Evolutionary conservation across 2,113 vertebrate genomes (phyloP).

Genomic region (Megaceryle maxima): DNA sequence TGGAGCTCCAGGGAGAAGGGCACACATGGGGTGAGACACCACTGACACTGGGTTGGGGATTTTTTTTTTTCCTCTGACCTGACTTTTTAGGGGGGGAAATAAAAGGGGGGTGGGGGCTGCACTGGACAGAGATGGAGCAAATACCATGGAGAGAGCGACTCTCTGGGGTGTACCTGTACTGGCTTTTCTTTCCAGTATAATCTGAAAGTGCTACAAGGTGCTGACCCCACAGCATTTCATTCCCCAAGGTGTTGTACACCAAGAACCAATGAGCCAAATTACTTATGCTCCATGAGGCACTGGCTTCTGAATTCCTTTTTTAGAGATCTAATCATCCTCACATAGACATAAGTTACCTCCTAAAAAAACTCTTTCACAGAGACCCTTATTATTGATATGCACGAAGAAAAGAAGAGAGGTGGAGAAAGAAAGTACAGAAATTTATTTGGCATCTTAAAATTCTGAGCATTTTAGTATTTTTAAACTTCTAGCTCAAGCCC

Average conservation of each 20-base stretch:
- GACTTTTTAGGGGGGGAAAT: too few relatives aligned
- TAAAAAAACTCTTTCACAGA: neutral
- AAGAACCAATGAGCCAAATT: neutral
- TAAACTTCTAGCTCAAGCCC: conserved; percentile 51
- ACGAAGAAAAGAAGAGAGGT: neutral
- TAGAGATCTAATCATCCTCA: neutral
- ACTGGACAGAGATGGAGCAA: neutral
- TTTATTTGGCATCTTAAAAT: neutral
- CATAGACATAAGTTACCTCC: neutral
- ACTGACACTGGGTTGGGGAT: rapidly evolving
- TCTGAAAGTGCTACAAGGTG: neutral
- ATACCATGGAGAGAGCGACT: rapidly evolving
- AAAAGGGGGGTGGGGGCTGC: too few relatives aligned
- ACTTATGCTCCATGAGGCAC: neutral
- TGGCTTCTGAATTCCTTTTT: neutral
- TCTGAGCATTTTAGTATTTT: conserved; percentile 21
- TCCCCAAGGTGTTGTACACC: neutral
- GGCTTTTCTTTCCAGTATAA: neutral
- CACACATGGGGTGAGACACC: rapidly evolving
- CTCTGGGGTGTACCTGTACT: rapidly evolving
- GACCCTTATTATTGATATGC: neutral
- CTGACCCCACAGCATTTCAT: neutral
- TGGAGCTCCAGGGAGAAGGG: neutral
- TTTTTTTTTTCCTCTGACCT: too few relatives aligned
- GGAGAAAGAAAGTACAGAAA: neutral